phyloP scores from a whole-genome alignment of 2,113 vertebrate species.

The Prinia subflava region DNA sequence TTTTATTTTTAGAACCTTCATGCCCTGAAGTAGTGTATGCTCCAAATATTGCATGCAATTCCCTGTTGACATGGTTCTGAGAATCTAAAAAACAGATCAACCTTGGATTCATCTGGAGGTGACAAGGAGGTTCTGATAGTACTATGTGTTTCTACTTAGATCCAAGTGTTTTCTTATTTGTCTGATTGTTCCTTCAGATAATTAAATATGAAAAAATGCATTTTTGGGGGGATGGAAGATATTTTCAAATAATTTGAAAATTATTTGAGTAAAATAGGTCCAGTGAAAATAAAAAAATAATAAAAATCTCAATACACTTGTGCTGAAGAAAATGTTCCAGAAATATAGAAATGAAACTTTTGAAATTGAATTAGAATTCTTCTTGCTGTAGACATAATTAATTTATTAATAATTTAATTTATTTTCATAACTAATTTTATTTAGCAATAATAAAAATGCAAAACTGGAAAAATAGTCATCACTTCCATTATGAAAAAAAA shows the following conservation, averaged over 20 bases:
- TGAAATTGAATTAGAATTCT: neutral
- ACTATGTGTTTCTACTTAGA: neutral
- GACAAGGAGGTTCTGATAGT: neutral
- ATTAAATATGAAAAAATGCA: neutral
- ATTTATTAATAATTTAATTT: neutral
- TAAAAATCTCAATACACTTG: neutral
- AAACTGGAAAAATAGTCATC: neutral
- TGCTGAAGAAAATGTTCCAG: neutral
- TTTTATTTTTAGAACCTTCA: slow-evolving; percentile 31
- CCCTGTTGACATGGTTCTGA: neutral
- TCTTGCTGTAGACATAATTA: neutral
- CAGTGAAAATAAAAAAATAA: neutral
- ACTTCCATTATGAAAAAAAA: neutral
- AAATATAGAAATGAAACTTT: neutral
- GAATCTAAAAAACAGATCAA: neutral
- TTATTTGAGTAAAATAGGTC: neutral
- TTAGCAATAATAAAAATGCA: neutral
- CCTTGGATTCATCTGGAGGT: neutral
- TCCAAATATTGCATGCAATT: neutral
- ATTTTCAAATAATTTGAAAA: neutral
- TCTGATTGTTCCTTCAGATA: neutral
- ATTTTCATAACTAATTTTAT: no score
- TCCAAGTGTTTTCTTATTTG: neutral
- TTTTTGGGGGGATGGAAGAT: neutral
- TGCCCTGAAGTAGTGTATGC: neutral